Conservation (phyloP, 2,888 invertebrate species). For the Eugnorisma glareosa region DNA sequence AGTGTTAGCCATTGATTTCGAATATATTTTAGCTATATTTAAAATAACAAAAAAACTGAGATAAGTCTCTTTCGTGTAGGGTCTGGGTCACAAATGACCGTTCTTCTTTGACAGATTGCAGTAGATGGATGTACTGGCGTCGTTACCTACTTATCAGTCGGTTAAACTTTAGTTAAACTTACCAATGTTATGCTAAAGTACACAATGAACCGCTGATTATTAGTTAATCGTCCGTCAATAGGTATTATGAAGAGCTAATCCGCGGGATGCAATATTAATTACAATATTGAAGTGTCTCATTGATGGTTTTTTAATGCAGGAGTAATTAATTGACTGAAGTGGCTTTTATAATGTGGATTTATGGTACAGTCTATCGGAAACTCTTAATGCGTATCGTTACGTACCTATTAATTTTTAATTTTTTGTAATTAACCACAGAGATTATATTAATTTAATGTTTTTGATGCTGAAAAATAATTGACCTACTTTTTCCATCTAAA, state of each 20-base stretch:
- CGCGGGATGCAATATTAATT: conserved; percentile 37
- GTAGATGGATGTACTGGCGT: too few species aligned
- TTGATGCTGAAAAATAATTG: background rate
- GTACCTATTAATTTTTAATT: conserved; percentile 23
- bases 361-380: conserved; percentile 24
- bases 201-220: conserved; percentile 23
- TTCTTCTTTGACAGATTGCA: too few species aligned
- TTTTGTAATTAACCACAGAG: conserved; percentile 15
- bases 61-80: too few species aligned
- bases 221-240: conserved; percentile 25
- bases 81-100: too few species aligned
- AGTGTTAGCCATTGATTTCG: too few species aligned
- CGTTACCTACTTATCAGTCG: too few species aligned
- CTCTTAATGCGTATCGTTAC: conserved; percentile 18
- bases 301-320: conserved; percentile 15
- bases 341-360: conserved; percentile 12
- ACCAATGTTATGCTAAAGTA: conserved; percentile 42
- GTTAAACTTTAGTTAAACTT: conserved; percentile 51
- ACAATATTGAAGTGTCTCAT: conserved; percentile 17
- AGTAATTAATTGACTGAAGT: conserved; percentile 14
- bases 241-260: conserved; percentile 26
- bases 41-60: too few species aligned
- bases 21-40: too few species aligned
- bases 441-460: background rate
- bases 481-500: background rate